Base-by-base conservation (phyloP, 1,140 invertebrate genomes). In the Diabrotica virgifera region DNA sequence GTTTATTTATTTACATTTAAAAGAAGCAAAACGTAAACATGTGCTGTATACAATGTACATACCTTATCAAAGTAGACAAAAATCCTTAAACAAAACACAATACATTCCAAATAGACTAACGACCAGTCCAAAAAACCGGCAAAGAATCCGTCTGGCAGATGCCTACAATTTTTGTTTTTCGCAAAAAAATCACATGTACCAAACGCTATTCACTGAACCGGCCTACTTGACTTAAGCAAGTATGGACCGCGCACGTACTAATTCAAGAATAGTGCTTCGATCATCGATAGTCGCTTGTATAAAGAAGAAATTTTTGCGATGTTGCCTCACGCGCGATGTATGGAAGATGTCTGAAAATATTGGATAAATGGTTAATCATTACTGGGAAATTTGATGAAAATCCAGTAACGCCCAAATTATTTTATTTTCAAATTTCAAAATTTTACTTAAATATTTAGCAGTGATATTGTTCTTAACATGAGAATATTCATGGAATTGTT, bases 201-300 rank as follows among this genome's bases (percentile, higher is more conserved):
- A 46, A 46, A 46, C 40, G 40, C 40, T 46, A 46, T 46, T 46
- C 40, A 46, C 40, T 46, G n/a, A n/a, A 46, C 40, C 40, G 40
- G 40, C 40, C 40, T 46, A 46, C 40, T 46, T 46, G 40, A 46
- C 40, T 46, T 46, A n/a, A 46, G 40, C 40, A 46, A 46, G 40
- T 46, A 46, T 46, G 40, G 40, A 46, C 40, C 40, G 40, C 40
- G 40, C 40, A n/a, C 40, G 40, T 46, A 10, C 40, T 46, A 46
- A 8, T 46, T 46, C 8, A 8, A 46, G 40, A 46, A 46, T 46
- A 46, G 24, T 46, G n/a, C 40, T 46, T n/a, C 40, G n/a, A 46
- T n/a, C 40, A 46, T 46, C 40, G 40, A 46, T n/a, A 46, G 8
- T 46, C n/a, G 40, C 40, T 46, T 10, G 40, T 46, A 10, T 10